Evolutionary conservation across 1,140 invertebrate species (phyloP), one percentile per base, ranked within the genome.

Genomic region (Pissodes strobi): DNA sequence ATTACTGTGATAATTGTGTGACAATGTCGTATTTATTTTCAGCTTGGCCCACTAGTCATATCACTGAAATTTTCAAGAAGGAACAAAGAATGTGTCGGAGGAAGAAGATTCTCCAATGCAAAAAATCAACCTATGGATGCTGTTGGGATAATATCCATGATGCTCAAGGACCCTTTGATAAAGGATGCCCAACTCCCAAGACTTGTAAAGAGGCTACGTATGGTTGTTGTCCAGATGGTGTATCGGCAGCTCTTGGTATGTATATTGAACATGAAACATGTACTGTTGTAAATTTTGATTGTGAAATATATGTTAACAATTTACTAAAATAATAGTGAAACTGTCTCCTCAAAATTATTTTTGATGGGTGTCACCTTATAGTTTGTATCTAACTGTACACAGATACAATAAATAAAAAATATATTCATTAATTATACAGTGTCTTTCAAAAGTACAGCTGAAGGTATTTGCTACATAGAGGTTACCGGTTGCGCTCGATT

Each of bases 181-280:
- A 90, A 83, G 93, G 89, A 13, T 94, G 91, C 74, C 83, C 85
- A 0, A 86, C 80, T 62, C 84, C 85, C 0, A 82, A 87, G 65
- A 93, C 90, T 0, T 93, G 91, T 67, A 82, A 85, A 67, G 93
- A 94, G 41, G 89, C 93, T 0, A 84, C 88, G 71, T 90, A 85
- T 73, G 93, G 94, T 2, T 98, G 95, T 79, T 98, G 96, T 76
- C 82, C 87, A 6, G 95, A 98, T 78, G 90, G 87, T 1, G 87
- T 95, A 0, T 94, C 94, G 0, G 84, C 90, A 3, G 92, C 94
- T 0, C 74, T 81, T 38, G 93, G 61, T 64, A 48, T 21, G 22
- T 21, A n/a, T n/a, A n/a, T n/a, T n/a, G 25, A 5, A 27, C 9
- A 27, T 5, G 25, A 27, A 27, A 18, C 39, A 5, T 13, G 2